phyloP scores from a whole-genome alignment of 1,140 invertebrate genomes.

The Neodiprion lecontei region DNA sequence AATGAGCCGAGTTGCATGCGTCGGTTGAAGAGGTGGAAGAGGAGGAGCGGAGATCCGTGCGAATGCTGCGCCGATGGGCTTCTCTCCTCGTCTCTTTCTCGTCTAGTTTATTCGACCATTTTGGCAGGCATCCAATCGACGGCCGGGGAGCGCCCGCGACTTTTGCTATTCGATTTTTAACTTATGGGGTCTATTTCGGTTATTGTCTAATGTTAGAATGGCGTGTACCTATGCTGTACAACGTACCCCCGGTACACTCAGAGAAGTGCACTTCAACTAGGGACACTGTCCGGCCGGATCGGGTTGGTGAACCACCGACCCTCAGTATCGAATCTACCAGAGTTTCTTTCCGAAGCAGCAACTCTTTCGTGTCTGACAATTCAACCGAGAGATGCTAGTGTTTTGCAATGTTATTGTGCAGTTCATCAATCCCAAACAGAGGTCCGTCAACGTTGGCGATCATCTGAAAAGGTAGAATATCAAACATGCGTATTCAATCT shows the following conservation, averaged over 20 bases:
- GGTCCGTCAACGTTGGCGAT: neutral
- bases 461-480: no score
- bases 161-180: constrained; percentile 39
- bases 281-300: neutral
- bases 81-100: neutral
- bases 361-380: no score
- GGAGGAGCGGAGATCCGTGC: no score
- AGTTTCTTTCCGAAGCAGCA: no score
- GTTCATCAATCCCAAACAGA: constrained; percentile 35
- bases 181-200: constrained; percentile 51
- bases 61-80: no score
- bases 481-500: no score
- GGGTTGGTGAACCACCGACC: no score
- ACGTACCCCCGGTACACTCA: constrained; percentile 22
- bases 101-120: constrained; percentile 12
- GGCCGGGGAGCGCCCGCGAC: neutral
- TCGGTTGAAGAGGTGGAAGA: no score
- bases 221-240: constrained; percentile 35
- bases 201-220: constrained; percentile 52
- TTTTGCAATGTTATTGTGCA: constrained; percentile 43
- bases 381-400: constrained; percentile 35
- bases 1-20: no score
- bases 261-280: neutral
- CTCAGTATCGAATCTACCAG: no score
- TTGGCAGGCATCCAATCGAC: constrained; percentile 24